phyloP scores from a whole-genome alignment of 2,888 invertebrate species.

The Tiphia femorata region DNA sequence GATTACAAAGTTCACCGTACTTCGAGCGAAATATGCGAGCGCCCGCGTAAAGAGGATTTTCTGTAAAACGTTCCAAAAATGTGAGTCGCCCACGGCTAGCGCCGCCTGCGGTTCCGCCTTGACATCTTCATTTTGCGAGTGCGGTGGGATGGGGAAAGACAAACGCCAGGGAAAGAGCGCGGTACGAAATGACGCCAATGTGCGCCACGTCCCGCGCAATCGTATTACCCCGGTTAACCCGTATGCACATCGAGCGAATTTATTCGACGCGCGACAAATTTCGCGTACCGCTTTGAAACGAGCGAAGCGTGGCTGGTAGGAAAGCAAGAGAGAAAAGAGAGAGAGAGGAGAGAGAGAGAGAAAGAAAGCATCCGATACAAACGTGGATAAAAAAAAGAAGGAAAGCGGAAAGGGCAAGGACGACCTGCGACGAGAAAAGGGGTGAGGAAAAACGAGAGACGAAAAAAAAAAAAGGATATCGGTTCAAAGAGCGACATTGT shows the following conservation, averaged over 20 bases:
- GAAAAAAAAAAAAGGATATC: too few species aligned
- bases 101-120: too few species aligned
- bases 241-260: slow-evolving; percentile 31
- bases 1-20: too few species aligned
- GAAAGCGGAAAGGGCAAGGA: background rate
- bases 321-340: background rate
- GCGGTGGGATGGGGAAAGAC: slow-evolving; percentile 9
- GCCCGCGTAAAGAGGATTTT: too few species aligned
- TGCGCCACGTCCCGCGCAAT: slow-evolving; percentile 21
- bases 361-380: background rate
- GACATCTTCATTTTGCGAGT: slow-evolving; percentile 10
- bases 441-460: background rate
- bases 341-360: slow-evolving; percentile 15
- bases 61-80: too few species aligned
- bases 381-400: background rate
- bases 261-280: slow-evolving; percentile 44
- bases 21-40: too few species aligned
- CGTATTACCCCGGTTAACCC: slow-evolving; percentile 31
- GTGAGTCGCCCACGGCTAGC: slow-evolving; percentile 10
- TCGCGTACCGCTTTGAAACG: slow-evolving; percentile 16
- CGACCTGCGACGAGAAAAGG: slow-evolving; percentile 1
- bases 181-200: slow-evolving; percentile 14
- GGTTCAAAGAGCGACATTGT: too few species aligned
- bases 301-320: background rate
- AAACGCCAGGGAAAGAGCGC: background rate